A percentile compares a stretch with the other conserved stretches of the same genome.
Evolutionary conservation across 53 echinoderm and acorn worm genomes (phyloP).

Genomic region (Pentamera pediparva): DNA sequence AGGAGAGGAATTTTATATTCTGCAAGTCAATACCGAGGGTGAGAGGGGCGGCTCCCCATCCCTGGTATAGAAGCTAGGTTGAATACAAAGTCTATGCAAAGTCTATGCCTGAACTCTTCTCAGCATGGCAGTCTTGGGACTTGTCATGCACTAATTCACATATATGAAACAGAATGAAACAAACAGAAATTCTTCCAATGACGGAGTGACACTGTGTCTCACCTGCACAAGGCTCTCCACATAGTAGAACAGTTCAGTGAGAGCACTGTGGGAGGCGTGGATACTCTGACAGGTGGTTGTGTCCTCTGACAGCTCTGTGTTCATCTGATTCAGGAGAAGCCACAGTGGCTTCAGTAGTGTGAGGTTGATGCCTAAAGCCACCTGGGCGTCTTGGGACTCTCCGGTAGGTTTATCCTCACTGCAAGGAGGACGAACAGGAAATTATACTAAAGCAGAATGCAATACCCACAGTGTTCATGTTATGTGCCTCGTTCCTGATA

Average conservation of each 20-base stretch:
- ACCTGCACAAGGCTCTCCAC: slow-evolving; percentile 85
- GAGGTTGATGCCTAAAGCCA: slow-evolving; percentile 50
- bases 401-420: neutral
- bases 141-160: too few relatives aligned
- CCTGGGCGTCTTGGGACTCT: neutral
- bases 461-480: too few relatives aligned
- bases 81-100: too few relatives aligned
- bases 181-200: neutral
- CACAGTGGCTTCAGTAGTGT: slow-evolving; percentile 83
- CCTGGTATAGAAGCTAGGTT: too few relatives aligned
- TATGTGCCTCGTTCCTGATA: too few relatives aligned
- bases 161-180: neutral
- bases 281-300: slow-evolving; percentile 53
- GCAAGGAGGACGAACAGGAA: neutral
- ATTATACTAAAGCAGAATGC: neutral
- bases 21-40: too few relatives aligned
- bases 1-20: too few relatives aligned
- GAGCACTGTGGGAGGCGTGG: slow-evolving; percentile 75
- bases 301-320: slow-evolving; percentile 60
- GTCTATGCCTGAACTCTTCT: too few relatives aligned
- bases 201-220: too few relatives aligned
- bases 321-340: slow-evolving; percentile 84
- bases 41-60: too few relatives aligned
- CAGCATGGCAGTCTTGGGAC: too few relatives aligned
- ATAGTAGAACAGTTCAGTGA: slow-evolving; percentile 86